Percentiles rank a stretch among this genome's conserved stretches.
Evolutionary conservation across 2,888 invertebrate genomes (phyloP).

Genomic region (Andrena flavipes): DNA sequence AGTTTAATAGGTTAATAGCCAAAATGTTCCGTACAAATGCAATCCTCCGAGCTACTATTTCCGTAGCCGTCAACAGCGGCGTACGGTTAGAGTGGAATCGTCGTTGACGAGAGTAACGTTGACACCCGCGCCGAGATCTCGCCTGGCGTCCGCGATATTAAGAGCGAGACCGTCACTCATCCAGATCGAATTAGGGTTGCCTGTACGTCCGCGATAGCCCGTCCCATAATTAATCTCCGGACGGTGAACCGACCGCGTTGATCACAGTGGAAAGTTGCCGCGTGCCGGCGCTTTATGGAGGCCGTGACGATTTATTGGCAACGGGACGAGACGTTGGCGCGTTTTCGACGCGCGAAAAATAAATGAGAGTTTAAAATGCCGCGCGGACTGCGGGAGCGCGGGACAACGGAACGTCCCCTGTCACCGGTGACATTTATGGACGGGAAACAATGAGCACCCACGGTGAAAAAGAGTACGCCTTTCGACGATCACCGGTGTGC

Average conservation of each 20-base stretch:
- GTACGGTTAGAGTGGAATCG: neutral
- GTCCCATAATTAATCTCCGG: slow-evolving; percentile 44
- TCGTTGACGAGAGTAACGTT: slow-evolving; percentile 29
- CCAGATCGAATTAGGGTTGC: slow-evolving; percentile 32
- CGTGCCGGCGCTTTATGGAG: slow-evolving; percentile 17
- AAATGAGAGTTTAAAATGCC: slow-evolving; percentile 66
- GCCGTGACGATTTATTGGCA: slow-evolving; percentile 63
- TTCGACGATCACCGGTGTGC: slow-evolving; percentile 2
- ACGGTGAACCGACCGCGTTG: slow-evolving; percentile 34
- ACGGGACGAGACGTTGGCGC: slow-evolving; percentile 18
- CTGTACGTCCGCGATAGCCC: slow-evolving; percentile 15
- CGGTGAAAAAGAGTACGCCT: slow-evolving; percentile 54
- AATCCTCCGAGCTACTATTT: neutral
- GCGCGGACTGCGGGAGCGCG: slow-evolving; percentile 24
- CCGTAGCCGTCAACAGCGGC: neutral
- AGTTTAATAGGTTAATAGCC: too few relatives aligned
- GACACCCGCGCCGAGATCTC: slow-evolving; percentile 39
- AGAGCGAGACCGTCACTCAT: slow-evolving; percentile 44
- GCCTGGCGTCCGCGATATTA: slow-evolving; percentile 34
- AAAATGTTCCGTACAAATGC: too few relatives aligned
- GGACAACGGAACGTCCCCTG: slow-evolving; percentile 49
- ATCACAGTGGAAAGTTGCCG: slow-evolving; percentile 24
- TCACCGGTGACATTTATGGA: slow-evolving; percentile 69
- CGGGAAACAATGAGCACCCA: slow-evolving; percentile 59
- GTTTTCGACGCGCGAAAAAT: slow-evolving; percentile 49